Evolutionary conservation across 2,888 invertebrate genomes (phyloP).

Genomic region (Parnassius orleans): DNA sequence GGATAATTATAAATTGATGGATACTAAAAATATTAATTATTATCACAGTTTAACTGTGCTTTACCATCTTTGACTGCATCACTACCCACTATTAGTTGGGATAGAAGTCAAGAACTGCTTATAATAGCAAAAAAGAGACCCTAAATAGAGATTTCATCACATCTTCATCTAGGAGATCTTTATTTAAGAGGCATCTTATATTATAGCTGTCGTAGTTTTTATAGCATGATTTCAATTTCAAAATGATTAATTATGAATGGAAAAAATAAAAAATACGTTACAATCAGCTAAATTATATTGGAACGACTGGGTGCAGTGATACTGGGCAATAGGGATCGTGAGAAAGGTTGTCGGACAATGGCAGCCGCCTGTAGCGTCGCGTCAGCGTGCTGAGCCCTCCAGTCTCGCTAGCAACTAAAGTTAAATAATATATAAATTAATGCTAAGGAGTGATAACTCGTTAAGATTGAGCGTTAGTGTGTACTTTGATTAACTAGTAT

Average conservation of each 20-base stretch:
- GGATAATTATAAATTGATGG: too few species aligned
- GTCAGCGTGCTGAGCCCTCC: not conserved
- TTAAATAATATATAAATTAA: conserved; percentile 15
- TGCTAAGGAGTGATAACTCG: conserved; percentile 12
- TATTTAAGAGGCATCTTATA: too few species aligned
- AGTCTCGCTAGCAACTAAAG: conserved; percentile 7
- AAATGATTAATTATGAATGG: not conserved
- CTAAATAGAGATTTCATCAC: too few species aligned
- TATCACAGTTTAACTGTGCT: too few species aligned
- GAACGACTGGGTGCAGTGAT: conserved; percentile 20
- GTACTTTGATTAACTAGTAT: conserved; percentile 5
- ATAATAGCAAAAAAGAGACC: too few species aligned
- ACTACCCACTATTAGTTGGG: too few species aligned
- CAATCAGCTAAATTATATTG: conserved; percentile 1
- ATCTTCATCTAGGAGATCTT: too few species aligned
- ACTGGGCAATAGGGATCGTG: conserved; percentile 19
- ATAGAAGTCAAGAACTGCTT: too few species aligned
- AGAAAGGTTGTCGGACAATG: conserved; percentile 20
- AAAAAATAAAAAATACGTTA: not conserved
- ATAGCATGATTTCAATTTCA: conserved; percentile 1
- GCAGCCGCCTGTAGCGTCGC: conserved; percentile 2
- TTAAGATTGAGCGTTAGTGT: not conserved
- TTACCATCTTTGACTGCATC: too few species aligned
- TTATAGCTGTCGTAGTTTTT: not conserved
- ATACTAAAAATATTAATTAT: too few species aligned